phyloP scores from a whole-genome alignment of 2,888 invertebrate species.

The Nemotelus nigrinus region DNA sequence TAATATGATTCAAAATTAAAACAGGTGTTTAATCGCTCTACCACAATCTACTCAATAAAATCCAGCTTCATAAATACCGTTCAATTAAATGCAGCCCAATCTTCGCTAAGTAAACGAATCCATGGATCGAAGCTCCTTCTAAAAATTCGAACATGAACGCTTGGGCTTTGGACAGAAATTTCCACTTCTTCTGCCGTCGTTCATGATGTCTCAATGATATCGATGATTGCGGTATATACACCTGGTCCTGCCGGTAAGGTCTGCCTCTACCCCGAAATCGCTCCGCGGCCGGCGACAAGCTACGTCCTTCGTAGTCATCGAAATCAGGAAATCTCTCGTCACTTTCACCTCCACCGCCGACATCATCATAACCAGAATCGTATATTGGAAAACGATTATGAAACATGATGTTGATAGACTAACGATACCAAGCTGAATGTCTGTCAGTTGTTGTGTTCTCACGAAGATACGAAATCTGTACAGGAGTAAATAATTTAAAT shows the following conservation, averaged over 20 bases:
- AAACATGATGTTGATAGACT: constrained; percentile 47
- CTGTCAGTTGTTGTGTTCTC: constrained; percentile 20
- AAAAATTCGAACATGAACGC: constrained; percentile 61
- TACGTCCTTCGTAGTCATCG: constrained; percentile 18
- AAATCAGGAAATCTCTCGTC: not conserved
- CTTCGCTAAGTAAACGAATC: constrained; percentile 63
- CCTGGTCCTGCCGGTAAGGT: constrained; percentile 16
- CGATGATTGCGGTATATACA: not conserved
- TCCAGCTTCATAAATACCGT: constrained; percentile 56
- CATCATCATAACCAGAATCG: not conserved
- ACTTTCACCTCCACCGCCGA: not conserved
- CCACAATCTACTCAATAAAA: constrained; percentile 30
- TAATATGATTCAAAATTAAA: not conserved
- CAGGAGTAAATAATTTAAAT: not conserved
- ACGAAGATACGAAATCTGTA: constrained; percentile 31
- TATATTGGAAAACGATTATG: constrained; percentile 51
- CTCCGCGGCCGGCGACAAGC: not conserved
- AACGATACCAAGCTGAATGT: constrained; percentile 33
- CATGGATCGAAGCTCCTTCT: constrained; percentile 63
- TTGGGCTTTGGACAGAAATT: constrained; percentile 55
- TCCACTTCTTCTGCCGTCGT: constrained; percentile 34
- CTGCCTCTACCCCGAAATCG: constrained; percentile 6
- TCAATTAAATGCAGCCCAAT: constrained; percentile 61
- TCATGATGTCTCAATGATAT: not conserved
- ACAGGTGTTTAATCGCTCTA: constrained; percentile 16